Evolutionary conservation across 1,140 invertebrate species (phyloP), one percentile per base, ranked within the genome.

Genomic region (Eupristina koningsbergeri): DNA sequence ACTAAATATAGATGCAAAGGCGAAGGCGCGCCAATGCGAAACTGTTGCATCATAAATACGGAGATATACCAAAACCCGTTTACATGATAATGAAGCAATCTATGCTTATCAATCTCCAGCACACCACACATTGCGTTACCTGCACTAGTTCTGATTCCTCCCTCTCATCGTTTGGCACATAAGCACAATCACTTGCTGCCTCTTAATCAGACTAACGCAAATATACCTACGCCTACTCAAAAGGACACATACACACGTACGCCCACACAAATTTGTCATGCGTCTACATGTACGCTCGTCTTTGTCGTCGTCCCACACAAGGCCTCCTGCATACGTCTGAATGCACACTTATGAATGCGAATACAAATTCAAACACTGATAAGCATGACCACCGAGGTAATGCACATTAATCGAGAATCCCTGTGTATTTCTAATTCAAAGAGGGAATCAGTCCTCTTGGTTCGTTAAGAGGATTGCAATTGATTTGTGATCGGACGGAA

Each of bases 21-120:
- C 26, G 17, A 50, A 15, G 36, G 53, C 26, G 1, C 13, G 50
- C 34, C 11, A 3, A 13, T 19, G 69, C 6, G 67, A 29, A 39
- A 81, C 67, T 80, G 53, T 80, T 58, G 67, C 67, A 11, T 36
- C 47, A 31, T 74, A 50, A 81, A 75, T 50, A 75, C n/a, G 36
- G 34, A 75, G 74, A 47, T 58, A 50, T 17, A 71, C 81, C 64
- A 19, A 76, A 83, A 36, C 61, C 81, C 61, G 81, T 83, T 83
- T 83, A 83, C 75, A 78, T 83, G 81, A 83, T 83, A 83, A 83
- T 83, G 81, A 83, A 83, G 75, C 75, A 78, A 83, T 83, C 74
- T 67, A 45, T 45, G 81, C 74, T 83, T 83, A 83, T 76, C 61
- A 74, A 78, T 45, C 80, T 36, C 36, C 50, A n/a, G 69, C 67